These are phyloP conservation scores for Thermophis baileyi DNA, from an alignment of 2,113 vertebrate species.

Conservation along the genomic window DNA sequence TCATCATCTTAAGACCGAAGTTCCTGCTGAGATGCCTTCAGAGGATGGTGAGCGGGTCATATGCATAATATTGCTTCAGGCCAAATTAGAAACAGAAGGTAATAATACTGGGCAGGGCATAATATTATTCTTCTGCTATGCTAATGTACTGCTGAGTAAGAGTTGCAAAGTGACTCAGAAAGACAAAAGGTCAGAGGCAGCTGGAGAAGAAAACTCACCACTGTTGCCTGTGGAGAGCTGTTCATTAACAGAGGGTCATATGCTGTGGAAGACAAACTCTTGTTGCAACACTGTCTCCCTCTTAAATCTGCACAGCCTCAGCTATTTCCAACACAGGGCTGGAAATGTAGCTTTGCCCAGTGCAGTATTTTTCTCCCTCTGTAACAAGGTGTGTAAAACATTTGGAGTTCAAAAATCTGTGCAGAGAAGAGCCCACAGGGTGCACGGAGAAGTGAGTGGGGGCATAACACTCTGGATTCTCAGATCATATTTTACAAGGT, in stretches of 20 bases:
- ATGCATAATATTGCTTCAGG: neutral
- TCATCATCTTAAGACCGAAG: neutral
- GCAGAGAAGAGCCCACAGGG: neutral
- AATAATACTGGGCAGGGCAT: neutral
- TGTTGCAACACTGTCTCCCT: neutral
- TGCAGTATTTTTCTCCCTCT: neutral
- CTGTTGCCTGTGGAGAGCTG: neutral
- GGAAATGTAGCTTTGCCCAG: neutral
- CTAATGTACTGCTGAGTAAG: neutral
- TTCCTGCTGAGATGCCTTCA: neutral
- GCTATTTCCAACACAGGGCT: neutral
- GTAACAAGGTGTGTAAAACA: neutral
- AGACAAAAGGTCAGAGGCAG: neutral
- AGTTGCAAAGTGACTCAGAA: neutral
- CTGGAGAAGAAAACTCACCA: neutral
- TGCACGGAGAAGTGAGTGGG: neutral
- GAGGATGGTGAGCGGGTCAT: neutral
- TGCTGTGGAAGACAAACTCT: neutral
- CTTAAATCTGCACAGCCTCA: neutral
- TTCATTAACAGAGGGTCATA: slow-evolving; percentile 3
- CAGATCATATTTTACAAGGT: neutral
- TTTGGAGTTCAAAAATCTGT: neutral
- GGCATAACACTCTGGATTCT: neutral
- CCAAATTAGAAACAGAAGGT: slow-evolving; percentile 23
- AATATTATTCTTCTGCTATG: neutral